Percentiles rank a stretch among this genome's conserved stretches.
These are phyloP conservation scores for Orestias chungarensis DNA, from an alignment of 2,797 vertebrate species.

Conservation along the genomic window DNA sequence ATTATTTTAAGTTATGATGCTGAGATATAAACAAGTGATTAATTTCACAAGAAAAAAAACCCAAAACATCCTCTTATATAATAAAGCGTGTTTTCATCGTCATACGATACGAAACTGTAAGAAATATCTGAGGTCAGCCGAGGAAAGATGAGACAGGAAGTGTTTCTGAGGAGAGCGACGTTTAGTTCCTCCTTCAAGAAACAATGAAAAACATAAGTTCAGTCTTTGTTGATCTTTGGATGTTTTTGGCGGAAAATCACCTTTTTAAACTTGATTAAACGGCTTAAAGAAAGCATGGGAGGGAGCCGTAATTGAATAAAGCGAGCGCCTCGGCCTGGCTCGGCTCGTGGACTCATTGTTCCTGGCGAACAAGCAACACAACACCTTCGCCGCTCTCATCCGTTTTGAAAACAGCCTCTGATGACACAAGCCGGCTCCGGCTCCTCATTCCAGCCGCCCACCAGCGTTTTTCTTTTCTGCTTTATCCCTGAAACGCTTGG, in stretches of 20 bases:
- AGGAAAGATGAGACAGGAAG: background rate
- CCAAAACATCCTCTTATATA: too few relatives aligned
- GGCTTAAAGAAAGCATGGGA: too few relatives aligned
- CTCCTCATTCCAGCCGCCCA: slow-evolving; percentile 64
- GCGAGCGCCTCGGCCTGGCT: slow-evolving; percentile 34
- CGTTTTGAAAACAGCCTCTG: slow-evolving; percentile 56
- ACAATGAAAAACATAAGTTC: too few relatives aligned
- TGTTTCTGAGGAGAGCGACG: background rate
- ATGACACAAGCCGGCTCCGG: slow-evolving; percentile 52
- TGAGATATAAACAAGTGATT: too few relatives aligned
- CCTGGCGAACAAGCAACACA: slow-evolving; percentile 55
- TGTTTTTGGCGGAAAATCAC: too few relatives aligned
- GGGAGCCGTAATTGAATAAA: slow-evolving; percentile 63
- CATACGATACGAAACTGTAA: too few relatives aligned
- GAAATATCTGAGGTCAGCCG: background rate
- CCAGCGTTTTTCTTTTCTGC: slow-evolving; percentile 23
- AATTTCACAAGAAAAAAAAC: too few relatives aligned
- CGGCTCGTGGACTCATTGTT: slow-evolving; percentile 63
- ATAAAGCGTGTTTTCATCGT: too few relatives aligned
- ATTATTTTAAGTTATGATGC: too few relatives aligned
- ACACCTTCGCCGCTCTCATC: slow-evolving; percentile 56
- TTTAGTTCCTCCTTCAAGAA: too few relatives aligned
- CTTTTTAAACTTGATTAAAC: too few relatives aligned
- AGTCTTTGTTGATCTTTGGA: too few relatives aligned
- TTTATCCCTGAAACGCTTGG: slow-evolving; percentile 53